phyloP scores from a whole-genome alignment of 2,888 invertebrate genomes.

The Xanthorhoe spadicearia region DNA sequence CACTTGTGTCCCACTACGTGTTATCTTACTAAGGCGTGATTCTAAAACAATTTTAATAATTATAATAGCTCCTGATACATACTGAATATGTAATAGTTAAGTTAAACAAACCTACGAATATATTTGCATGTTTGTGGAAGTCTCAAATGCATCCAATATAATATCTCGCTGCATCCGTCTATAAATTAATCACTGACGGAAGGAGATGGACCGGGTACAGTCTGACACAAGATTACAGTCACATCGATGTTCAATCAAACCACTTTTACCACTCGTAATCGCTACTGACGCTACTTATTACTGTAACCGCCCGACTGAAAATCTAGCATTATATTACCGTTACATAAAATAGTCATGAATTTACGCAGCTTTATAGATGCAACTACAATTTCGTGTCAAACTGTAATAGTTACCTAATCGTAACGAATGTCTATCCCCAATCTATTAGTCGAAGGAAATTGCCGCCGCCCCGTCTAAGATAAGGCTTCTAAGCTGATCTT shows the following conservation, averaged over 20 bases:
- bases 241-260: neutral
- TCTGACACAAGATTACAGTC: neutral
- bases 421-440: slow-evolving; percentile 66
- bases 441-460: slow-evolving; percentile 81
- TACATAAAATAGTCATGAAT: neutral
- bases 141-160: slow-evolving; percentile 50
- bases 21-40: too few relatives aligned
- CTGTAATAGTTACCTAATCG: slow-evolving; percentile 44
- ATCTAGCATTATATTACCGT: too few relatives aligned
- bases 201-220: slow-evolving; percentile 52
- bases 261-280: neutral
- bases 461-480: slow-evolving; percentile 77
- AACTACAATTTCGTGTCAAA: neutral
- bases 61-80: too few relatives aligned
- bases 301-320: too few relatives aligned
- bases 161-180: slow-evolving; percentile 51
- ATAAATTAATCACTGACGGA: slow-evolving; percentile 69
- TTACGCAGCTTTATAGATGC: neutral
- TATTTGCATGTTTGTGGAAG: neutral
- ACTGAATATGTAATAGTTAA: neutral
- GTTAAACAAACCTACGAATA: neutral
- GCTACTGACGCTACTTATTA: too few relatives aligned
- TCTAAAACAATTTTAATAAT: too few relatives aligned
- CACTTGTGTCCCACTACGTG: too few relatives aligned
- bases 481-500: slow-evolving; percentile 55